A percentile compares a stretch with the other conserved stretches of the same genome.
Evolutionary conservation across 2,797 vertebrate species (phyloP).

Genomic region (Chaunax sp.): DNA sequence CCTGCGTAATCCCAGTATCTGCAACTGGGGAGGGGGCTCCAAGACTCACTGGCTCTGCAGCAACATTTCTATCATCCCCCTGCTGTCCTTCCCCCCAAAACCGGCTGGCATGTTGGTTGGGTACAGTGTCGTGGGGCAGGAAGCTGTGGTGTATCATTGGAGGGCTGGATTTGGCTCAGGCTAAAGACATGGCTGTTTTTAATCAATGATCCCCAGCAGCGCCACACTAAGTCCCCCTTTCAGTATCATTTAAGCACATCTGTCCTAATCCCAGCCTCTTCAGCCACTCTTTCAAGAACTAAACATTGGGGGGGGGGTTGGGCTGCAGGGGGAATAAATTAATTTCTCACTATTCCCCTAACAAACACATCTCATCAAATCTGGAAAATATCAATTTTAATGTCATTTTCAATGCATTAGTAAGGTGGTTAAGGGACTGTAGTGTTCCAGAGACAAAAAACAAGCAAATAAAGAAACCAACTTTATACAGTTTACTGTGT

Average conservation of each 20-base stretch:
- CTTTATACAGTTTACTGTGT: no score
- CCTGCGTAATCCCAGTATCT: constrained; percentile 96
- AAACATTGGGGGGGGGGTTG: constrained; percentile 68
- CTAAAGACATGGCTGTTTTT: constrained; percentile 93
- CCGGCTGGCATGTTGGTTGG: constrained; percentile 14
- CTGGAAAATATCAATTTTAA: background rate
- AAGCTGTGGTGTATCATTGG: constrained; percentile 80
- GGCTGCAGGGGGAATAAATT: constrained; percentile 79
- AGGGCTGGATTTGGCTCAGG: constrained; percentile 89
- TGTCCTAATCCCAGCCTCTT: constrained; percentile 96
- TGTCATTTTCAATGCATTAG: background rate
- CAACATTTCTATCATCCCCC: constrained; percentile 36
- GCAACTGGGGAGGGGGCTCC: constrained; percentile 62
- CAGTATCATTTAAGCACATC: constrained; percentile 91
- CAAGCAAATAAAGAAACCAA: background rate
- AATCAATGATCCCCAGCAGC: constrained; percentile 93
- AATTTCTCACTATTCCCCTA: constrained; percentile 76
- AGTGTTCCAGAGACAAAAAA: background rate
- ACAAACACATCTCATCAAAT: constrained; percentile 16
- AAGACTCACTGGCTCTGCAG: constrained; percentile 29
- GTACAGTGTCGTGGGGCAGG: constrained; percentile 29
- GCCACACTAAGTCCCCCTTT: constrained; percentile 83
- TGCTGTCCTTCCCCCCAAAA: constrained; percentile 1
- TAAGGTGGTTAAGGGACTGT: background rate
- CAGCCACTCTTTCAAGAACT: constrained; percentile 91